These are phyloP conservation scores for Heliconius cydno DNA, from an alignment of 2,888 invertebrate genomes.

Conservation along the genomic window DNA sequence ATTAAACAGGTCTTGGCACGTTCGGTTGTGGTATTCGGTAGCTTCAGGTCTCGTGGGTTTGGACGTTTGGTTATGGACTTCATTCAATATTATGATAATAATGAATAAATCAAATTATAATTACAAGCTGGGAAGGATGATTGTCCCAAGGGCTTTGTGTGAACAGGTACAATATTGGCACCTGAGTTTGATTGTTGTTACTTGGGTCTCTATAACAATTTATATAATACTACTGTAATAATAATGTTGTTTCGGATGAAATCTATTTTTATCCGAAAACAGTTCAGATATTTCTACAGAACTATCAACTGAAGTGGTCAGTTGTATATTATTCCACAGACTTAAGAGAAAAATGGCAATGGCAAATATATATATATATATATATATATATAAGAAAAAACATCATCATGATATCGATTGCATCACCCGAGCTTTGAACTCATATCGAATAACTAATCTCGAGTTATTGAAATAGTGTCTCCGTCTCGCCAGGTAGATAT, in stretches of 20 bases:
- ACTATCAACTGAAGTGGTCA: no score
- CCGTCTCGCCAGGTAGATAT: not conserved
- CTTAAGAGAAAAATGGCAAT: no score
- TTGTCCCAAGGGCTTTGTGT: conserved; percentile 11
- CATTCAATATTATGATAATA: conserved; percentile 3
- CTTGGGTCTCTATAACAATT: not conserved
- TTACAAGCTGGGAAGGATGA: not conserved
- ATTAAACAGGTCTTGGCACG: conserved; percentile 47
- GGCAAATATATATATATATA: no score
- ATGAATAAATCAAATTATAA: conserved; percentile 10
- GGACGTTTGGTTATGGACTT: not conserved
- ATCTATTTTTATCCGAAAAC: no score
- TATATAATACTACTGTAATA: not conserved
- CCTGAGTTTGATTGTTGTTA: conserved; percentile 11
- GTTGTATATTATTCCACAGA: no score
- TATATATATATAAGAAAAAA: not conserved
- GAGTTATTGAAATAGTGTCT: conserved; percentile 31
- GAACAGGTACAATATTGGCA: not conserved
- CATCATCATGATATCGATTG: not conserved
- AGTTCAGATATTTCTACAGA: no score
- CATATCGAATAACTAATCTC: conserved; percentile 28
- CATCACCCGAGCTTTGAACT: conserved; percentile 24
- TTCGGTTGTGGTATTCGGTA: conserved; percentile 40
- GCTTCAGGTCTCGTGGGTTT: conserved; percentile 11
- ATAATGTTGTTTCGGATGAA: not conserved